Conservation (phyloP, 2,888 invertebrate genomes). For the Cryptosula pallasiana region DNA sequence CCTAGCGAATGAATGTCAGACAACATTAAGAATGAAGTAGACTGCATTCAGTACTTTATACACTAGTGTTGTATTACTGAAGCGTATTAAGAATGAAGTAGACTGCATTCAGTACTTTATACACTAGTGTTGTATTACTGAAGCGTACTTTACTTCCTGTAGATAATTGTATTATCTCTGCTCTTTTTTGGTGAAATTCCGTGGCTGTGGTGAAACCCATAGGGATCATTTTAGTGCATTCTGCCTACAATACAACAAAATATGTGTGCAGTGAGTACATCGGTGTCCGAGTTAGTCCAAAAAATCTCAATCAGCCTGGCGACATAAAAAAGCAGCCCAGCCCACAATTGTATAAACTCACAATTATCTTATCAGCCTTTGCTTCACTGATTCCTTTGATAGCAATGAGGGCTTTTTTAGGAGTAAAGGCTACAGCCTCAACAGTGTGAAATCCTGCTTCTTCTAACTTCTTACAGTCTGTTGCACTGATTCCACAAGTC, state of each 20-base stretch:
- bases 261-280: too few relatives aligned
- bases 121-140: not conserved
- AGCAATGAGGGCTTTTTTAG: slow-evolving; percentile 78
- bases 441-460: slow-evolving; percentile 92
- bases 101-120: too few relatives aligned
- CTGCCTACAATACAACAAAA: slow-evolving; percentile 56
- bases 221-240: slow-evolving; percentile 86
- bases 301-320: too few relatives aligned
- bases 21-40: too few relatives aligned
- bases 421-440: slow-evolving; percentile 89
- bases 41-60: too few relatives aligned
- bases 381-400: slow-evolving; percentile 91
- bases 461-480: slow-evolving; percentile 84
- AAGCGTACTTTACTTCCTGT: slow-evolving; percentile 85
- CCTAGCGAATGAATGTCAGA: too few relatives aligned
- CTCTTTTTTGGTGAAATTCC: slow-evolving; percentile 87
- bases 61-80: too few relatives aligned
- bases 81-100: too few relatives aligned
- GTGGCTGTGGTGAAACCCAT: slow-evolving; percentile 98
- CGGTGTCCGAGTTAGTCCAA: too few relatives aligned
- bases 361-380: slow-evolving; percentile 88
- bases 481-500: slow-evolving; percentile 82
- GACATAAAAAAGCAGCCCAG: too few relatives aligned
- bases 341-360: slow-evolving; percentile 48
- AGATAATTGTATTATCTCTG: slow-evolving; percentile 89